A percentile compares a stretch with the other conserved stretches of the same genome.
phyloP scores from a whole-genome alignment of 2,888 invertebrate genomes.

The Tetragonisca angustula region DNA sequence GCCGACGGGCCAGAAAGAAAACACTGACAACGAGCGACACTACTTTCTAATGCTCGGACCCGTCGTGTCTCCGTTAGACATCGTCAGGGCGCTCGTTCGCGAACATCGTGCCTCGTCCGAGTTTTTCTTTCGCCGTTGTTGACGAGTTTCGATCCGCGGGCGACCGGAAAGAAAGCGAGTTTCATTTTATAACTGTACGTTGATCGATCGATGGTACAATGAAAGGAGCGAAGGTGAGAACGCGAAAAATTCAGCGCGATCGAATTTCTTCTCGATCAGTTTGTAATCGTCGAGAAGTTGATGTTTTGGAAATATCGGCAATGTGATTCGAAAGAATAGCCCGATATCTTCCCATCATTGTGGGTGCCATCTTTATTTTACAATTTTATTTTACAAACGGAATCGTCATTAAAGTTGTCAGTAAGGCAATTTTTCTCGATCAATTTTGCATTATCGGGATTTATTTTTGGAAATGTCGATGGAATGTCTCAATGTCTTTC shows the following conservation, averaged over 20 bases:
- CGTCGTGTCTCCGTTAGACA: background rate
- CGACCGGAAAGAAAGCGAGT: background rate
- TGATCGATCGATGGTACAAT: background rate
- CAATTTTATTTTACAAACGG: too few species aligned
- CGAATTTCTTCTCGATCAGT: background rate
- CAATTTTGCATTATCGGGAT: too few species aligned
- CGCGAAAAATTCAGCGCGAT: background rate
- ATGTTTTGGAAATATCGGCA: too few species aligned
- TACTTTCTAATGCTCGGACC: slow-evolving; percentile 40
- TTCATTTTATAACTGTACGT: too few species aligned
- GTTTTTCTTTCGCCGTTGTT: background rate
- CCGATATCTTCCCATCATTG: too few species aligned
- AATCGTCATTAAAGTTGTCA: too few species aligned
- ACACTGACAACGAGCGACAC: slow-evolving; percentile 4
- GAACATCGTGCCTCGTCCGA: background rate
- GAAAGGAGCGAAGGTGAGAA: background rate
- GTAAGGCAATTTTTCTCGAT: too few species aligned
- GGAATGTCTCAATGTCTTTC: too few species aligned
- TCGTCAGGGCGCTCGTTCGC: background rate
- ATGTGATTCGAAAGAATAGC: too few species aligned
- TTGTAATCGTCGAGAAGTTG: too few species aligned
- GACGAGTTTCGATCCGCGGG: background rate
- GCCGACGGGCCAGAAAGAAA: slow-evolving; percentile 9
- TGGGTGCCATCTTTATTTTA: too few species aligned
- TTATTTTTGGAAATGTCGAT: too few species aligned